Conservation (phyloP, 2,888 invertebrate species). For the Geophilus truncorum region DNA sequence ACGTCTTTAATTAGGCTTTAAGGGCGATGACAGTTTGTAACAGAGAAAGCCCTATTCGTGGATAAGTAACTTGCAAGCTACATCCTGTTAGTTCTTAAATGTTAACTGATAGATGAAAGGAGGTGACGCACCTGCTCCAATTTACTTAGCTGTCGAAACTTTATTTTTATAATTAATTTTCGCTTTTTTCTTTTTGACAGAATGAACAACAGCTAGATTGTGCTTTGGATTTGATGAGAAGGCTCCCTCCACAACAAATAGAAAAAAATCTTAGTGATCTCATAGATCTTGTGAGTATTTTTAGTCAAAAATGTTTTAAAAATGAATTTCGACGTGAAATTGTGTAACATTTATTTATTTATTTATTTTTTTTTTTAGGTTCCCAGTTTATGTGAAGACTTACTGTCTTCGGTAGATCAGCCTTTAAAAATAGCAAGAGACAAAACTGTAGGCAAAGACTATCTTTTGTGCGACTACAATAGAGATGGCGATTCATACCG, state of each 20-base stretch:
- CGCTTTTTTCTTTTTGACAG: slow-evolving; percentile 50
- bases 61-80: not conserved
- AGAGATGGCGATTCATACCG: slow-evolving; percentile 97
- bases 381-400: slow-evolving; percentile 91
- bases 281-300: slow-evolving; percentile 68
- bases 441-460: slow-evolving; percentile 91
- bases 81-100: not conserved
- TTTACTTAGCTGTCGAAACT: not conserved
- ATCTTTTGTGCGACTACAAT: slow-evolving; percentile 97
- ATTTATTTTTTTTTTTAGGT: slow-evolving; percentile 53
- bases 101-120: not conserved
- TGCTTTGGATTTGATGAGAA: slow-evolving; percentile 96
- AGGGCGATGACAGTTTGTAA: not conserved
- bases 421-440: slow-evolving; percentile 93
- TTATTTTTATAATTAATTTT: not conserved
- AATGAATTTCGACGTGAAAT: no score
- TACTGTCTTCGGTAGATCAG: slow-evolving; percentile 95
- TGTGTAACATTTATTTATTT: not conserved
- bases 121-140: not conserved
- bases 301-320: not conserved
- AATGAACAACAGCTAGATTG: slow-evolving; percentile 97
- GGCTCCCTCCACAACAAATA: slow-evolving; percentile 97
- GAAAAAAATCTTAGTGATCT: slow-evolving; percentile 97
- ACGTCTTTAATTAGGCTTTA: not conserved
- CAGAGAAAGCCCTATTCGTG: not conserved